Base-by-base conservation (phyloP, 2,113 vertebrate genomes). In the Tonatia bakeri region DNA sequence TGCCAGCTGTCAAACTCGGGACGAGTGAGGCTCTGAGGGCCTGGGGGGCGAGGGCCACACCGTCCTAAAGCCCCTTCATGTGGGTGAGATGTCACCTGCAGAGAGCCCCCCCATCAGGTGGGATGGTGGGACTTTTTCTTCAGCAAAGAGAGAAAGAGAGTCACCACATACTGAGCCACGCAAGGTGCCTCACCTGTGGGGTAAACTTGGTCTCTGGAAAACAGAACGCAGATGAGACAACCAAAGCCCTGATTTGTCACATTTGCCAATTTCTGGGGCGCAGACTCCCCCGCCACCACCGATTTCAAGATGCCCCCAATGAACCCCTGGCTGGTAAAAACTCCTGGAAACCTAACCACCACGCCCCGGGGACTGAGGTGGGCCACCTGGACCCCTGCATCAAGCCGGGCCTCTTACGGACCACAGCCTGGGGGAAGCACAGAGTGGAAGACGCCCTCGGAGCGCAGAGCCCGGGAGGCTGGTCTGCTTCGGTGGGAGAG, bases 361-460 rank as follows among this genome's bases (percentile, higher is more conserved):
- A 5, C n/a, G 43, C 22, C 43, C 67, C 40, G 1, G 9, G 26
- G 36, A 5, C 19, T 1, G 38, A 75, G 28, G n/a, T 10, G 5
- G 9, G 10, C 31, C 19, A 6, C 28, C 17, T 0, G 43, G 70
- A 36, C n/a, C 11, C 47, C 47, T 52, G 77, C 36, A 12, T 17
- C 16, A 7, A 17, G 77, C 52, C 14, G 28, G n/a, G 52, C 36
- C n/a, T 10, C 45, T 54, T 31, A 5, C 5, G 36, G 64, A n/a
- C 52, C 7, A 4, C 0, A 0, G 43, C 20, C 67, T 56, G 7
- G 0, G 7, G 40, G n/a, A 10, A 12, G 9, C 3, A 24, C 1
- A 9, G 26, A 22, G 13, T 13, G 3, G 40, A 15, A 31, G 22
- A 13, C 13, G 3, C 3, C 24, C 24, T 1, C 0, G 5, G 5